A percentile compares a stretch with the other conserved stretches of the same genome.
These are phyloP conservation scores for Sprattus sprattus DNA, from an alignment of 2,113 vertebrate species.

Conservation along the genomic window DNA sequence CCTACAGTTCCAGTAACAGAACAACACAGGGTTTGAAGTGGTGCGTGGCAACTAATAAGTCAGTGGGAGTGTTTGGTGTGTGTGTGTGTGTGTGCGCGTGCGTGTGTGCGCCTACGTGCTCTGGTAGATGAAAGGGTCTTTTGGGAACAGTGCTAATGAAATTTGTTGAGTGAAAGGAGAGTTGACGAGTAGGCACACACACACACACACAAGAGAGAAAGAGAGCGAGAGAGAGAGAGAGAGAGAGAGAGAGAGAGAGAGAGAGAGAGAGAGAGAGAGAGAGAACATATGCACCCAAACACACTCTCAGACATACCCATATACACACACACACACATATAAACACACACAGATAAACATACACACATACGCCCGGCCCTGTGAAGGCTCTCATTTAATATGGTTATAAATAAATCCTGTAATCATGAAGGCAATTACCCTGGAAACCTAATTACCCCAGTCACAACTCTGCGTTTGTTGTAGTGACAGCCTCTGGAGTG, in stretches of 20 bases:
- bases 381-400: constrained; percentile 60
- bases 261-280: no score
- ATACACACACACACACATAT: constrained; percentile 18
- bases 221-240: no score
- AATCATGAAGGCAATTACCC: constrained; percentile 58
- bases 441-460: constrained; percentile 62
- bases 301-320: constrained; percentile 7
- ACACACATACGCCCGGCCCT: neutral
- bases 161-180: constrained; percentile 75
- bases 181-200: constrained; percentile 29
- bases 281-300: constrained; percentile 27
- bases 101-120: neutral
- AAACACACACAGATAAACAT: neutral
- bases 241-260: no score
- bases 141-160: constrained; percentile 71
- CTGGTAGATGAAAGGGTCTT: constrained; percentile 69
- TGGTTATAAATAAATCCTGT: constrained; percentile 68
- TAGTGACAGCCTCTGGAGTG: constrained; percentile 57
- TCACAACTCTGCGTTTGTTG: constrained; percentile 61
- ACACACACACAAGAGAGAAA: neutral
- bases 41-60: no score
- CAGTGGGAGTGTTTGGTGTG: no score
- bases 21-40: no score
- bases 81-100: neutral
- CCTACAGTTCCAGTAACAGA: no score